Conservation (phyloP, 1,140 invertebrate species). For the Hestina assimilis region DNA sequence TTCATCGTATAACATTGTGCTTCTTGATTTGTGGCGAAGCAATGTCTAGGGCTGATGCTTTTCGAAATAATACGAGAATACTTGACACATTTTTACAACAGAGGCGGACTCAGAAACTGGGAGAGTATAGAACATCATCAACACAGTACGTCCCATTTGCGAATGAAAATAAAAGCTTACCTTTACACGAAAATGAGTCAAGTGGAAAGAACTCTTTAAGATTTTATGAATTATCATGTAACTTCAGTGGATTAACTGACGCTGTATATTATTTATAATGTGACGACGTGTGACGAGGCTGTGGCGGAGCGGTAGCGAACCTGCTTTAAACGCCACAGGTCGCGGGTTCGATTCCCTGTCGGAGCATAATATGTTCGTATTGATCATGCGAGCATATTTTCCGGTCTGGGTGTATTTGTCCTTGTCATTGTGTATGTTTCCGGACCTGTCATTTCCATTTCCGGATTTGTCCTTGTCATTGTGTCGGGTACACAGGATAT, state of each 20-base stretch:
- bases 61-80: conserved; percentile 38
- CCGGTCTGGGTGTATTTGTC: too few relatives aligned
- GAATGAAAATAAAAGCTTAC: conserved; percentile 21
- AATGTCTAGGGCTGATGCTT: conserved; percentile 43
- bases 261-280: neutral
- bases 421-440: too few relatives aligned
- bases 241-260: neutral
- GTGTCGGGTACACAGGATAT: too few relatives aligned
- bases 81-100: conserved; percentile 47
- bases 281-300: too few relatives aligned
- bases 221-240: neutral
- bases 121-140: conserved; percentile 24
- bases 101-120: conserved; percentile 27
- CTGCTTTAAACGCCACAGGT: too few relatives aligned
- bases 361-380: too few relatives aligned
- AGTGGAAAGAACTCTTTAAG: conserved; percentile 8
- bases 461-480: too few relatives aligned
- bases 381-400: too few relatives aligned
- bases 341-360: too few relatives aligned
- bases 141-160: conserved; percentile 27
- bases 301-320: too few relatives aligned
- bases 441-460: too few relatives aligned
- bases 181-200: conserved; percentile 17
- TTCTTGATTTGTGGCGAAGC: conserved; percentile 51
- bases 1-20: conserved; percentile 37